These are phyloP conservation scores for Drosophila tropicalis DNA, from an alignment of 1,140 invertebrate species.

Conservation along the genomic window DNA sequence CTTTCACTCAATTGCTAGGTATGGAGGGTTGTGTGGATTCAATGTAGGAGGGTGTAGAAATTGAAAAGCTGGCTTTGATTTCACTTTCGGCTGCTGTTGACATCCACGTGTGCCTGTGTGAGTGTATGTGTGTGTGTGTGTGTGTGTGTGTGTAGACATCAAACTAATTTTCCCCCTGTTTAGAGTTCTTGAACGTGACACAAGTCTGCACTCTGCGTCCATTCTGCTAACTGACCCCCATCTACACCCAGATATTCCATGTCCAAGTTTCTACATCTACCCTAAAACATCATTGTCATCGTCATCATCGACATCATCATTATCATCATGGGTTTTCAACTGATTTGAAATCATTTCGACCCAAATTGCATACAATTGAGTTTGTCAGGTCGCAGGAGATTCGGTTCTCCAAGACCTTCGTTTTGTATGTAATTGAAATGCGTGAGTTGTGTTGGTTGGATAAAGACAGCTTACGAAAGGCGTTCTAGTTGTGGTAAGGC, in stretches of 20 bases:
- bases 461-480: conserved; percentile 16
- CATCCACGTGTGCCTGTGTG: conserved; percentile 44
- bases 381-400: conserved; percentile 41
- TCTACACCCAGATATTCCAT: neutral
- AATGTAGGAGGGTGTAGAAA: neutral
- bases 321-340: conserved; percentile 62
- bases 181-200: conserved; percentile 79
- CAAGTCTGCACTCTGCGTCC: conserved; percentile 67
- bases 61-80: conserved; percentile 64
- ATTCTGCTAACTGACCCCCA: conserved; percentile 22
- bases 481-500: neutral
- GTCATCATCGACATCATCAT: conserved; percentile 30
- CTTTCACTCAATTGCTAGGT: conserved; percentile 63
- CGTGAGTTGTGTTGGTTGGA: conserved; percentile 28
- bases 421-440: conserved; percentile 52
- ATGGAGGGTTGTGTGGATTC: neutral
- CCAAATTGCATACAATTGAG: conserved; percentile 77
- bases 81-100: conserved; percentile 76
- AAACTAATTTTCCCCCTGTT: conserved; percentile 78
- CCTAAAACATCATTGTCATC: neutral
- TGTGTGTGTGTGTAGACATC: conserved; percentile 47
- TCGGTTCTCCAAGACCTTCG: conserved; percentile 21
- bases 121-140: conserved; percentile 25
- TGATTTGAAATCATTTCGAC: conserved; percentile 77
- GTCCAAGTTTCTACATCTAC: conserved; percentile 3